Conservation (phyloP, 2,797 vertebrate genomes). For the Eidolon dupreanum region DNA sequence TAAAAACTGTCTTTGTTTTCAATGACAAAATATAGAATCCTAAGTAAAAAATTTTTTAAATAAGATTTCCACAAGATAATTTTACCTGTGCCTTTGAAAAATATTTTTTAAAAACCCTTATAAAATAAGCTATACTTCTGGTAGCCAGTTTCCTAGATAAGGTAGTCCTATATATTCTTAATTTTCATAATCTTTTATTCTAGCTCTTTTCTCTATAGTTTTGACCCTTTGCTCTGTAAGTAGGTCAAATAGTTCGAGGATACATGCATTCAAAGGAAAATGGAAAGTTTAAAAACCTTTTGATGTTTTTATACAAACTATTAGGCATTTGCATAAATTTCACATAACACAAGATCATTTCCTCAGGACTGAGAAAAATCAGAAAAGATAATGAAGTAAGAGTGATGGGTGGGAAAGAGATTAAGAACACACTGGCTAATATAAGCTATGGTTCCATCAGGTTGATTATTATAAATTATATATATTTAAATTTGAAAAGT, state of each 20-base stretch:
- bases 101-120: constrained; percentile 18
- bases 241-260: not conserved
- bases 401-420: not conserved
- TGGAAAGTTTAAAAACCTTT: not conserved
- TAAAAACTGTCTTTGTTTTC: not conserved
- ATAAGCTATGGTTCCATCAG: not conserved
- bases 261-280: not conserved
- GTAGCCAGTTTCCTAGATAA: not conserved
- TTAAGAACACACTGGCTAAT: not conserved
- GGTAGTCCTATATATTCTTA: not conserved
- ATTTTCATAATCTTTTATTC: constrained; percentile 10
- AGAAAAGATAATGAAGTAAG: not conserved
- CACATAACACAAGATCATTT: not conserved
- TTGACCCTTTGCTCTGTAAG: not conserved
- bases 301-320: constrained; percentile 26
- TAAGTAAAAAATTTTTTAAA: not conserved
- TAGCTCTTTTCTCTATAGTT: not conserved
- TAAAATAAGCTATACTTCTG: not conserved
- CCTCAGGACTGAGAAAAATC: constrained; percentile 17
- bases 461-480: not conserved
- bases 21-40: constrained; percentile 18
- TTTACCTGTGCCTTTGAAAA: not conserved
- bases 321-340: not conserved
- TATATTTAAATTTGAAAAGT: not conserved
- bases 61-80: not conserved